Evolutionary conservation across 2,888 invertebrate genomes (phyloP).

Genomic region (Sussaba pulchella): DNA sequence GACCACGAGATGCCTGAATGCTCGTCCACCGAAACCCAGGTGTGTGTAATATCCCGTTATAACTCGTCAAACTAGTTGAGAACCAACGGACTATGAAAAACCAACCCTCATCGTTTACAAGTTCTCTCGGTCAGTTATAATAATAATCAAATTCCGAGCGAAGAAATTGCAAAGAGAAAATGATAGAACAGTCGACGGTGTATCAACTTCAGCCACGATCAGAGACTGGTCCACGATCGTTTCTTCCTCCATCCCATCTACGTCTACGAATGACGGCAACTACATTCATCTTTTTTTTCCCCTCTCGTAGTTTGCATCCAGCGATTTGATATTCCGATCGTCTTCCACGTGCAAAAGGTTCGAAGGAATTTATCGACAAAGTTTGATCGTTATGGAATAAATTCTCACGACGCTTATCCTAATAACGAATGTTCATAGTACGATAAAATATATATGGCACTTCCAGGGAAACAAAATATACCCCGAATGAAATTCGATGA

Average conservation of each 20-base stretch:
- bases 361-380: not conserved
- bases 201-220: not conserved
- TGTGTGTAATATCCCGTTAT: constrained; percentile 52
- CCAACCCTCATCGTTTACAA: constrained; percentile 38
- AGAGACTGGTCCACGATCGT: not conserved
- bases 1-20: constrained; percentile 34
- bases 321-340: not conserved
- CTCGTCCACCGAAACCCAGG: not conserved
- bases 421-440: not conserved
- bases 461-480: constrained; percentile 5
- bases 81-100: constrained; percentile 57
- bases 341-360: not conserved
- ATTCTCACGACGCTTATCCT: not conserved
- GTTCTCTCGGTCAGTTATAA: constrained; percentile 25
- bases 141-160: not conserved
- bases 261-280: no score
- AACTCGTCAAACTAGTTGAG: constrained; percentile 61
- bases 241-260: not conserved
- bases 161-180: not conserved
- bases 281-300: not conserved
- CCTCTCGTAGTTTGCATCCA: not conserved
- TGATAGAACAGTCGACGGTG: not conserved
- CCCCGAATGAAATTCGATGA: constrained; percentile 33
- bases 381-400: not conserved
- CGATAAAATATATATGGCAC: not conserved